Evolutionary conservation across 2,888 invertebrate genomes (phyloP).

Genomic region (Coelopa pilipes): DNA sequence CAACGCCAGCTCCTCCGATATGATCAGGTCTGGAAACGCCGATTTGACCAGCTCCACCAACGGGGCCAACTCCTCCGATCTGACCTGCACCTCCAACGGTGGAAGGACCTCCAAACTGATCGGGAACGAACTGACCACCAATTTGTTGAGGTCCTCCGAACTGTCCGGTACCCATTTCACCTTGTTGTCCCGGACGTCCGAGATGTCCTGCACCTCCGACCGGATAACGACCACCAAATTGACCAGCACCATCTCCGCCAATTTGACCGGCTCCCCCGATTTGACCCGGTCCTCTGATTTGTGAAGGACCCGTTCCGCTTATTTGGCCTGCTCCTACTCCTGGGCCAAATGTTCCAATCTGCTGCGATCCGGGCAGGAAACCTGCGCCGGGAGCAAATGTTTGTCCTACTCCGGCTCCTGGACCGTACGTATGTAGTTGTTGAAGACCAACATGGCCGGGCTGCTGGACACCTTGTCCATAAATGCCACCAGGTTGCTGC

Average conservation of each 20-base stretch:
- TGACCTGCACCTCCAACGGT: slow-evolving; percentile 25
- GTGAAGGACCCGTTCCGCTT: slow-evolving; percentile 31
- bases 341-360: slow-evolving; percentile 22
- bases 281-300: slow-evolving; percentile 27
- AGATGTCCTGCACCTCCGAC: too few species aligned
- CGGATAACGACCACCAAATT: too few species aligned
- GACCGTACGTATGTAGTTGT: slow-evolving; percentile 25
- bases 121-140: not conserved
- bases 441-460: not conserved
- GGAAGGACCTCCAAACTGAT: not conserved
- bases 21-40: slow-evolving; percentile 37
- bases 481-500: slow-evolving; percentile 32
- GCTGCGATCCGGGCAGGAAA: slow-evolving; percentile 2
- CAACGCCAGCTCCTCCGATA: slow-evolving; percentile 22
- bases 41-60: slow-evolving; percentile 32
- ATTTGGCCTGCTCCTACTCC: slow-evolving; percentile 31
- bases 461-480: slow-evolving; percentile 5
- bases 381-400: too few species aligned
- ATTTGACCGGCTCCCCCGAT: slow-evolving; percentile 22
- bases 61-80: slow-evolving; percentile 27
- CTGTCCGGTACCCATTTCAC: slow-evolving; percentile 32
- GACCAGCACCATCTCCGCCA: slow-evolving; percentile 25
- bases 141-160: slow-evolving; percentile 24
- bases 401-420: not conserved
- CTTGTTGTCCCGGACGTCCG: slow-evolving; percentile 28